Evolutionary conservation across 2,113 vertebrate species (phyloP), one percentile per base, ranked within the genome.

Genomic region (Halichoerus grypus): DNA sequence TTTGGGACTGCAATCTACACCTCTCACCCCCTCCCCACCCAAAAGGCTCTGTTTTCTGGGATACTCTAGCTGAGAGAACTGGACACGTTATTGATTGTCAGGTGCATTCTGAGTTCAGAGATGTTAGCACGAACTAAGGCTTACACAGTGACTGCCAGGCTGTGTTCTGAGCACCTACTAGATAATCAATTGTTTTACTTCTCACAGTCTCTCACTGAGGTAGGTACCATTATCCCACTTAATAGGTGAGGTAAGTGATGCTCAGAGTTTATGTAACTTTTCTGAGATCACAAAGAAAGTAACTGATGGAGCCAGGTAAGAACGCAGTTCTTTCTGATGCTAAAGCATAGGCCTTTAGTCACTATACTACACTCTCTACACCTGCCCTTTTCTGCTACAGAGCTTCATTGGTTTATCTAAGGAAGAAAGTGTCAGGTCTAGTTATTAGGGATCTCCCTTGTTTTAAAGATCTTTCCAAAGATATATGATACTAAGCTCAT

Each of bases 261-360:
- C 42, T 88, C 42, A 77, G 14, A 96, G 31, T 63, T 92, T 79
- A 71, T 71, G 31, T 80, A 69, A 39, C 18, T 84, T 97, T 31
- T 22, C 39, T 31, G 11, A 83, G 28, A 90, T 82, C 22, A 71
- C 42, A 46, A 5, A 46, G 28, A 19, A 39, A 91, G 36, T n/a
- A 31, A 14, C 4, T 63, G 33, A 72, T 24, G 9, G 24, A 96
- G 22, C 6, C 63, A 71, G 26, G 83, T 55, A 42, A 14, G 1
- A 88, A 61, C 12, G 4, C 16, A 84, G 24, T 49, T 82, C 21
- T 65, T 83, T 77, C 21, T 51, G 1, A 61, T 61, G 15, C 55
- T n/a, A 49, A 92, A 49, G 14, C 28, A 46, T 14, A 77, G 31
- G 33, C 19, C 15, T 21, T 72, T 24, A 14, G 7, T 81, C 9